phyloP scores from a whole-genome alignment of 2,113 vertebrate genomes.

The Orientallactaga bullata region DNA sequence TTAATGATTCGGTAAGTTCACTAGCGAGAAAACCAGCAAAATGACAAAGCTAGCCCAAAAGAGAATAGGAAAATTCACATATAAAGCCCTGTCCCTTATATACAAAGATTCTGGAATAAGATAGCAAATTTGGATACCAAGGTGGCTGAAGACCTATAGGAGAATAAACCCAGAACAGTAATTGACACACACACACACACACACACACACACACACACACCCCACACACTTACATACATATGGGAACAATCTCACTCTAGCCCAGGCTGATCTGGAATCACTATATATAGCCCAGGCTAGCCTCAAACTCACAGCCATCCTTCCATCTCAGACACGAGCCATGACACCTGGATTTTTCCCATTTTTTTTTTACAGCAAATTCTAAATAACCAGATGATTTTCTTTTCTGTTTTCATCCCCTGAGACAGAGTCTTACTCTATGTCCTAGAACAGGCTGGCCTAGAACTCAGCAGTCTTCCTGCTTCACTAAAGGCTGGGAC shows the following conservation, averaged over 20 bases:
- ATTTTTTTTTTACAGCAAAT: neutral
- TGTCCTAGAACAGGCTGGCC: neutral
- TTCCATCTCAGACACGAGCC: too few species aligned
- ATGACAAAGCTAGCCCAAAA: neutral
- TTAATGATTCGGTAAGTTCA: neutral
- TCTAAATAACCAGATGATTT: neutral
- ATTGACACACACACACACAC: neutral
- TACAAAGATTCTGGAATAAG: conserved; percentile 6
- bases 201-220: too few species aligned
- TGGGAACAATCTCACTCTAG: too few species aligned
- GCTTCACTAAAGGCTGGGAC: neutral
- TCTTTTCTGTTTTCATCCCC: too few species aligned
- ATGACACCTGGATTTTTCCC: too few species aligned
- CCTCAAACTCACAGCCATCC: too few species aligned
- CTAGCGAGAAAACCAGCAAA: neutral
- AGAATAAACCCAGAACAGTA: neutral
- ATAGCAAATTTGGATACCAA: neutral
- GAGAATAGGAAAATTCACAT: neutral
- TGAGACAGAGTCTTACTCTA: neutral
- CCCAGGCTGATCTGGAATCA: too few species aligned
- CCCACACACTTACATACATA: neutral
- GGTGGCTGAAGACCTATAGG: neutral
- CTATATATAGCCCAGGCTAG: too few species aligned
- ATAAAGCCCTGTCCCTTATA: neutral
- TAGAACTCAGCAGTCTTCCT: neutral